Base-by-base conservation (phyloP, 2,797 vertebrate species). In the Manis pentadactyla region DNA sequence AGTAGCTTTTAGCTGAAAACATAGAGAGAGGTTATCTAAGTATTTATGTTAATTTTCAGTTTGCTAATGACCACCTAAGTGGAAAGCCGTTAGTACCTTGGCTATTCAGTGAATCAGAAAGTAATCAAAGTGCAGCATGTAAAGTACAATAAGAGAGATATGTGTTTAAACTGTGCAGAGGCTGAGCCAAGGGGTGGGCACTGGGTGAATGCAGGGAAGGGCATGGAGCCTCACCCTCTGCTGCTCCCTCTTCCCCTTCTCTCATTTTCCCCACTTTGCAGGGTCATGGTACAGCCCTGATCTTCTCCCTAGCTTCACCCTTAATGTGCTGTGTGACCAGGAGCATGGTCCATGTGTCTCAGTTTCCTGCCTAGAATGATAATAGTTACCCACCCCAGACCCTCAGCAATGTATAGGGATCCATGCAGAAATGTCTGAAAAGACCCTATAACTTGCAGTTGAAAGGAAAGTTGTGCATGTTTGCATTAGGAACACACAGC, bases 1-100 rank as follows among this genome's bases (percentile, higher is more conserved):
- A 63, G n/a, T 23, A 87, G 19, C 29, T 92, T 83, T 64, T 15
- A 85, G 46, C 63, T 29, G 82, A 59, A 87, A 88, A 29, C 9
- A 42, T 7, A 4, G 34, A 11, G 19, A 91, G 34, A 89, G 15
- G 46, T 34, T 71, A 86, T 23, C 64, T 61, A 69, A 49, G n/a
- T 57, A n/a, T 3, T 66, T 74, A 25, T 55, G 74, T 18, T 82
- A 69, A 87, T 66, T 93, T 96, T 73, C 39, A 73, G 46, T 81
- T 66, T 93, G 53, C 7, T 66, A 46, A 84, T 81, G 64, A 74
- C 10, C 13, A 0, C 7, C 4, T 12, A 61, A 8, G 17, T 23
- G 37, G 59, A 86, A 23, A 71, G 59, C 0, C 63, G 17, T 66
- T 8, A 49, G 34, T 18, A 12, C 21, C n/a, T 78, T 10, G 53